Percentiles rank a stretch among this genome's conserved stretches.
Conservation (phyloP, 2,888 invertebrate species). For the Epirrhoe alternata region DNA sequence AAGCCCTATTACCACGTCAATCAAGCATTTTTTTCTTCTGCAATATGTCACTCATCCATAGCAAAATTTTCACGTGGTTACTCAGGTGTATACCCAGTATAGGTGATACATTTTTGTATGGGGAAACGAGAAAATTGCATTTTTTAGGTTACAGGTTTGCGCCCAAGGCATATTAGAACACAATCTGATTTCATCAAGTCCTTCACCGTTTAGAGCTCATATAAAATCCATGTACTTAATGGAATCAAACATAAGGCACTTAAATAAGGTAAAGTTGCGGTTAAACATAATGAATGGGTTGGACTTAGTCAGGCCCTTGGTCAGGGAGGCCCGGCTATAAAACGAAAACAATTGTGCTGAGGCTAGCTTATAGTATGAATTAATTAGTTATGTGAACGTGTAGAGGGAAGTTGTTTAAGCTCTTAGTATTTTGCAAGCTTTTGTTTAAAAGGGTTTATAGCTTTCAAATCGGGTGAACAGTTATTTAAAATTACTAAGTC, state of each 20-base stretch:
- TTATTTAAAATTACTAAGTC: not conserved
- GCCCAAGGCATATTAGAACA: too few species aligned
- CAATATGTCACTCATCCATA: too few species aligned
- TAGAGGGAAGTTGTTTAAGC: not conserved
- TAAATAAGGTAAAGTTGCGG: slow-evolving; percentile 1
- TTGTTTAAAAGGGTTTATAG: not conserved
- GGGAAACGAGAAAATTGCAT: too few species aligned
- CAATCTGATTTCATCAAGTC: too few species aligned
- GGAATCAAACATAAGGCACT: not conserved
- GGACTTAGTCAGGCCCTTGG: slow-evolving; percentile 1
- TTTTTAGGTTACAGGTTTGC: too few species aligned
- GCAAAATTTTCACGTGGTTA: too few species aligned
- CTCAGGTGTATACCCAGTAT: too few species aligned
- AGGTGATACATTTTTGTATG: too few species aligned
- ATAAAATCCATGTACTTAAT: not conserved
- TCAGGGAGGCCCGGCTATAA: slow-evolving; percentile 3
- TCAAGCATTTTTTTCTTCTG: too few species aligned
- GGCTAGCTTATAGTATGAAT: slow-evolving; percentile 28
- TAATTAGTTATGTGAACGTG: not conserved
- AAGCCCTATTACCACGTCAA: too few species aligned
- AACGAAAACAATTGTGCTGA: slow-evolving; percentile 9
- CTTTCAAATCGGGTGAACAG: not conserved
- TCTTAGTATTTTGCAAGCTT: not conserved
- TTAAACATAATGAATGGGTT: slow-evolving; percentile 4
- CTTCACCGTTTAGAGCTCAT: too few species aligned